Conservation (phyloP, 2,113 vertebrate genomes). For the Platichthys stellatus region DNA sequence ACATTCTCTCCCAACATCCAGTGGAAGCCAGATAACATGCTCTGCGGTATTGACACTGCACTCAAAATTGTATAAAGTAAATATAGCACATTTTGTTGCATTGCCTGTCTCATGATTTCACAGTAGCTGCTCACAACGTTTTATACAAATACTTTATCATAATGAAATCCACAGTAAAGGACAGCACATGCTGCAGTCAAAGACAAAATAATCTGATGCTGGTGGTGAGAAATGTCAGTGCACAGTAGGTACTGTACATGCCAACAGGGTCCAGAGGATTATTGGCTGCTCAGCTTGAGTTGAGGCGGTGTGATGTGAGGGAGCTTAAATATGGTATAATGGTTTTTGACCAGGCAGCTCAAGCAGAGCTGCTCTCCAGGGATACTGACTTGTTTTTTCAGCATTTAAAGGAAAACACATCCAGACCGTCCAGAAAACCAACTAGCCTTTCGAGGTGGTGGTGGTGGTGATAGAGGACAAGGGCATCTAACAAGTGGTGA, state of each 20-base stretch:
- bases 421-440: background rate
- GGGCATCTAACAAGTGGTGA: slow-evolving; percentile 23
- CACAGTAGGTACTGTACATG: slow-evolving; percentile 2
- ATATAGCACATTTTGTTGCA: background rate
- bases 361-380: background rate
- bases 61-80: background rate
- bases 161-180: background rate
- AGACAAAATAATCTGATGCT: background rate
- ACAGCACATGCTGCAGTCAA: background rate
- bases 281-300: slow-evolving; percentile 4
- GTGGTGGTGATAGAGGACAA: background rate
- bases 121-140: background rate
- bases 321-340: slow-evolving; percentile 40
- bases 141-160: background rate
- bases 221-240: slow-evolving; percentile 1
- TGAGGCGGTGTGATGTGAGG: slow-evolving; percentile 37
- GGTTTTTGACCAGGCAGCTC: slow-evolving; percentile 13
- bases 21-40: slow-evolving; percentile 15
- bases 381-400: slow-evolving; percentile 1
- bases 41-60: slow-evolving; percentile 1
- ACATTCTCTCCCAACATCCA: slow-evolving; percentile 24
- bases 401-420: slow-evolving; percentile 15
- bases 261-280: slow-evolving; percentile 20
- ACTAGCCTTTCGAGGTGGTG: slow-evolving; percentile 4
- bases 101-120: background rate